Evolutionary conservation across 2,888 invertebrate genomes (phyloP).

Genomic region (Lingula anatina): DNA sequence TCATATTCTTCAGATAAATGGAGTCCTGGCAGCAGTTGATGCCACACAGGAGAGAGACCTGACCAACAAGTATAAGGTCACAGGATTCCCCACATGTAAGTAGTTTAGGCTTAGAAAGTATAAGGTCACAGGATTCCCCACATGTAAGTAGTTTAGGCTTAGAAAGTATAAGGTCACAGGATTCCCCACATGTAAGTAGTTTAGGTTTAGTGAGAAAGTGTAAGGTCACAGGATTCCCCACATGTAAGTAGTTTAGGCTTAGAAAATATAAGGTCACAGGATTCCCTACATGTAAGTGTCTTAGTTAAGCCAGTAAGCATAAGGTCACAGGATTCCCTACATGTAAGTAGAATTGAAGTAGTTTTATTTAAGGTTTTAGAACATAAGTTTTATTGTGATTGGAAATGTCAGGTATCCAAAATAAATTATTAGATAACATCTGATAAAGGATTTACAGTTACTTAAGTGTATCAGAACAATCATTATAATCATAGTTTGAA

Average conservation of each 20-base stretch:
- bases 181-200: constrained; percentile 67
- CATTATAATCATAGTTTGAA: too few relatives aligned
- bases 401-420: background rate
- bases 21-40: constrained; percentile 60
- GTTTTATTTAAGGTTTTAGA: constrained; percentile 1
- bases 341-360: too few relatives aligned
- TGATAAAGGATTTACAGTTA: too few relatives aligned
- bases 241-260: constrained; percentile 66
- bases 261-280: constrained; percentile 62
- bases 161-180: constrained; percentile 62
- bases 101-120: too few relatives aligned
- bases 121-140: constrained; percentile 64
- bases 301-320: too few relatives aligned
- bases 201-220: too few relatives aligned
- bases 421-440: background rate
- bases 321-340: constrained; percentile 66
- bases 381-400: background rate
- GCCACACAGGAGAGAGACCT: constrained; percentile 62
- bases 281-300: constrained; percentile 67
- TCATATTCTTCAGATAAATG: too few relatives aligned
- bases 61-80: constrained; percentile 60
- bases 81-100: constrained; percentile 67
- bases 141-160: constrained; percentile 66
- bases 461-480: too few relatives aligned
- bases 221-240: constrained; percentile 64